Evolutionary conservation across 2,888 invertebrate genomes (phyloP).

Genomic region (Protophormia terraenovae): DNA sequence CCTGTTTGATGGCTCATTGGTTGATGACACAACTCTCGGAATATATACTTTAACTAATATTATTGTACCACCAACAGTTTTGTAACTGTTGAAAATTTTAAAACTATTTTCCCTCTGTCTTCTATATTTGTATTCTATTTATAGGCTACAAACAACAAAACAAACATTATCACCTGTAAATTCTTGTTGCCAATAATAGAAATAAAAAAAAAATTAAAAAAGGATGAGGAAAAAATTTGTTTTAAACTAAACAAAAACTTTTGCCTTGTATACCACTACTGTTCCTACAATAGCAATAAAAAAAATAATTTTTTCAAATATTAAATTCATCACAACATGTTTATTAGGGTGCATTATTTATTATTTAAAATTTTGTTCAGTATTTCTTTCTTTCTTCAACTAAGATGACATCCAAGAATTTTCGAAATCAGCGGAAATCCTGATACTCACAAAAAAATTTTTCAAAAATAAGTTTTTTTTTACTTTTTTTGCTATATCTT

Average conservation of each 20-base stretch:
- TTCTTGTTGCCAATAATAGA: constrained; percentile 76
- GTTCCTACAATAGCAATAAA: background rate
- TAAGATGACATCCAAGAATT: too few relatives aligned
- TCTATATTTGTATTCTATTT: background rate
- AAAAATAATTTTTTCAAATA: constrained; percentile 9
- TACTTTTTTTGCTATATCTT: too few relatives aligned
- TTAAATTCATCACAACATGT: constrained; percentile 20
- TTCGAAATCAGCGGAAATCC: too few relatives aligned
- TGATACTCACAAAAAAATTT: too few relatives aligned
- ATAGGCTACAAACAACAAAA: constrained; percentile 26
- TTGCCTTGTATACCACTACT: constrained; percentile 26
- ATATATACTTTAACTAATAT: constrained; percentile 16
- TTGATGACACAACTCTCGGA: constrained; percentile 24
- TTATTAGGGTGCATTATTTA: too few relatives aligned
- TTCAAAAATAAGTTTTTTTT: too few relatives aligned
- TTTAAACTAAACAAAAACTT: constrained; percentile 36
- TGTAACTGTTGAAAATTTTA: constrained; percentile 35
- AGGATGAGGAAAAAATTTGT: constrained; percentile 40
- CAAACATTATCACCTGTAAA: constrained; percentile 78
- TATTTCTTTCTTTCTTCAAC: too few relatives aligned
- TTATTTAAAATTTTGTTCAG: too few relatives aligned
- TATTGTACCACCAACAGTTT: constrained; percentile 18
- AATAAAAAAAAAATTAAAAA: constrained; percentile 42
- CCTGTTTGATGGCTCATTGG: constrained; percentile 51
- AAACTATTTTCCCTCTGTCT: constrained; percentile 4